Conservation (phyloP, 2,113 vertebrate species). For the Struthio camelus region DNA sequence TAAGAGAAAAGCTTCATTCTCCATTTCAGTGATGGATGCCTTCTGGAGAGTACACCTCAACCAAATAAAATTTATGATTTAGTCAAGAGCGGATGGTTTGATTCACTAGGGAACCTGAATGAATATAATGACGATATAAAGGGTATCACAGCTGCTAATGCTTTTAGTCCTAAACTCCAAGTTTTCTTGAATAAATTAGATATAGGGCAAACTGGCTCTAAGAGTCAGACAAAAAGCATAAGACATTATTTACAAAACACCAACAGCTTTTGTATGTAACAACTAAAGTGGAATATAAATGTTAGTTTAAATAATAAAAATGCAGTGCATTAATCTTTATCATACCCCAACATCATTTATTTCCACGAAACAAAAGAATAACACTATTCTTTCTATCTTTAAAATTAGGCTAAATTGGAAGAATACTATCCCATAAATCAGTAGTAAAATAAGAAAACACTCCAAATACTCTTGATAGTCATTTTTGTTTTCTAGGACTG, state of each 20-base stretch:
- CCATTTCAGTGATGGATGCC: not conserved
- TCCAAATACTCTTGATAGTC: not conserved
- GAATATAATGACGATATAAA: not conserved
- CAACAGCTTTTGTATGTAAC: not conserved
- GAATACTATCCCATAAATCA: not conserved
- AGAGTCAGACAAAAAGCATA: not conserved
- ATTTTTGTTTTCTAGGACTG: not conserved
- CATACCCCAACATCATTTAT: not conserved
- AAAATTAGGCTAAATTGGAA: not conserved
- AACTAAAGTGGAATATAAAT: not conserved
- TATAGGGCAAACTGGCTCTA: not conserved
- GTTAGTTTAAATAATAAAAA: not conserved
- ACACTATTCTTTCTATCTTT: not conserved
- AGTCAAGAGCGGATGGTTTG: not conserved
- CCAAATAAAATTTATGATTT: not conserved
- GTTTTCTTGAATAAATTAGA: not conserved
- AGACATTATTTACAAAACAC: not conserved
- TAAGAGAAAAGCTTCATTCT: not conserved
- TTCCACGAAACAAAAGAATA: not conserved
- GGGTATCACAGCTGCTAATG: not conserved
- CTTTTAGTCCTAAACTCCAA: not conserved
- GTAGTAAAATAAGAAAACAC: not conserved
- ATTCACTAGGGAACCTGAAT: not conserved
- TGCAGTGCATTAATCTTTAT: not conserved
- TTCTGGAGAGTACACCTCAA: not conserved